phyloP scores from a whole-genome alignment of 2,113 vertebrate genomes.

The Elephas maximus region DNA sequence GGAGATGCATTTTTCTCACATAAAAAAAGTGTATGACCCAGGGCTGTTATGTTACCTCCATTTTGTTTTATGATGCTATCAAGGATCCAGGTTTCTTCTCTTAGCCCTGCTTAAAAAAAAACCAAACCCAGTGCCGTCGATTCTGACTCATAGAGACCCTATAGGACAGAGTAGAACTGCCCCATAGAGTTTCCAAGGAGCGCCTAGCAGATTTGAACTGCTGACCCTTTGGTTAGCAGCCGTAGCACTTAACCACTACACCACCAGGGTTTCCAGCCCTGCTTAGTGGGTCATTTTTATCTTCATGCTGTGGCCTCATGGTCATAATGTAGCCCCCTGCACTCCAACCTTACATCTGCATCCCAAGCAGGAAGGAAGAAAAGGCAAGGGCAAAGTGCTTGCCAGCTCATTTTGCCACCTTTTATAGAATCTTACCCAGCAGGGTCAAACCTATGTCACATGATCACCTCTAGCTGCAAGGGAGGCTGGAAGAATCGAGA shows the following conservation, averaged over 20 bases:
- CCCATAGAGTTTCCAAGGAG: no score
- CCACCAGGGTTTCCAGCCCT: neutral
- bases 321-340: neutral
- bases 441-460: neutral
- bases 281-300: neutral
- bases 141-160: no score
- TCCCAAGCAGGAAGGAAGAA: neutral
- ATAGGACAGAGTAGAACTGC: no score
- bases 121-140: no score
- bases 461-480: constrained; percentile 14
- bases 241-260: no score
- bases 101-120: neutral
- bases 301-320: neutral
- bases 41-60: neutral
- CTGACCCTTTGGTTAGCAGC: no score
- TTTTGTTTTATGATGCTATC: no score
- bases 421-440: neutral
- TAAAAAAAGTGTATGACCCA: neutral
- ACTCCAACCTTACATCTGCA: neutral
- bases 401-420: neutral
- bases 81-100: neutral
- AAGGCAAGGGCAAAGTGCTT: neutral
- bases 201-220: no score
- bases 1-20: neutral
- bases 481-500: neutral